Base-by-base conservation (phyloP, 2,797 vertebrate species). In the Gadopsis marmoratus region DNA sequence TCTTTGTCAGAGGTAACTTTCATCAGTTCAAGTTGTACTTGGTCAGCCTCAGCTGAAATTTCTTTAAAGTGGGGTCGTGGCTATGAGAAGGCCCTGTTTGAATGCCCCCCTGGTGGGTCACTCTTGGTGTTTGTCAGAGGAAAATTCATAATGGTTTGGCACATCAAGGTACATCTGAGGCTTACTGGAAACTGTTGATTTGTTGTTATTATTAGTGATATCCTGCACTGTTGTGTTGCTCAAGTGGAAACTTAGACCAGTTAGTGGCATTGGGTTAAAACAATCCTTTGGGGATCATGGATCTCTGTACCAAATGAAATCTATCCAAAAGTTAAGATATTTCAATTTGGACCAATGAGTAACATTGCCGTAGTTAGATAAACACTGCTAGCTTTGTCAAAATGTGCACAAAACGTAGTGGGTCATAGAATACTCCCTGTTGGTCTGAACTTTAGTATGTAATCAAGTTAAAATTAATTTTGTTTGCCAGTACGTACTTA, bases 381-480 rank as follows among this genome's bases (percentile, higher is more conserved):
- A 3, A 11, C 9, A 3, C 21, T 13, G 2, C 41, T 39, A 41
- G 12, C 43, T 68, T 31, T 65, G 16, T 41, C 35, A 56, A 54
- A 53, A 31, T 29, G 10, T 59, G 11, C 26, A n/a, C 7, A 37
- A 45, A 17, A 35, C 55, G 23, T 21, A 45, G 23, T 51, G 31
- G 19, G 26, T 71, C 59, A 64, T 19, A 56, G 33, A 69, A 54
- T 76, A 71, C 74, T 78, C 54, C 62, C 14, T 65, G 26, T 29
- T 64, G 37, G 23, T 77, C 64, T 81, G 19, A 66, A 37, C 65
- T 61, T 58, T 56, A 59, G 73, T 78, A 50, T 31, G 11, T 13
- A 58, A 55, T 79, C 33, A 43, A 64, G 29, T 33, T 43, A 45
- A 45, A 53, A 43, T 51, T 19, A n/a, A 14, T 16, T 31, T 59